phyloP scores from a whole-genome alignment of 2,888 invertebrate genomes.

The Nemapogon koenigi region DNA sequence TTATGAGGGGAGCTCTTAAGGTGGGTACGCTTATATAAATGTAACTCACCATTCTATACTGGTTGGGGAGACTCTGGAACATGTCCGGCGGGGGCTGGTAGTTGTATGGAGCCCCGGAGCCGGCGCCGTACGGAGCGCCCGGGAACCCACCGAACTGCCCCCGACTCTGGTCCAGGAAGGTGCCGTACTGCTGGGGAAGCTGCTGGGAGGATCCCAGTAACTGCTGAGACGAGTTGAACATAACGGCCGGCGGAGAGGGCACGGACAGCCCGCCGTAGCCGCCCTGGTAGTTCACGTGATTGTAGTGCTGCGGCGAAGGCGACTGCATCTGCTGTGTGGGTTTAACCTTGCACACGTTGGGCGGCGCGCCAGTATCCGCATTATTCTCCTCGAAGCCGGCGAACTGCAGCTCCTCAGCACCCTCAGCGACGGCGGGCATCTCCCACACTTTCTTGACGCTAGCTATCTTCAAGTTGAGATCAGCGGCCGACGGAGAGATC shows the following conservation, averaged over 20 bases:
- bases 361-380: slow-evolving; percentile 61
- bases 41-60: slow-evolving; percentile 53
- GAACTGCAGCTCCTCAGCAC: slow-evolving; percentile 53
- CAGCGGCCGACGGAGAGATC: slow-evolving; percentile 84
- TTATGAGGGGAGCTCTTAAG: too few relatives aligned
- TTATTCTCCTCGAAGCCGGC: slow-evolving; percentile 48
- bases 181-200: slow-evolving; percentile 78
- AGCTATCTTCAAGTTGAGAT: slow-evolving; percentile 92
- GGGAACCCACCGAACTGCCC: slow-evolving; percentile 84
- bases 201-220: slow-evolving; percentile 60
- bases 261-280: slow-evolving; percentile 83
- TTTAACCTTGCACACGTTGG: slow-evolving; percentile 84
- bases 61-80: slow-evolving; percentile 55
- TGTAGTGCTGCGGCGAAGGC: slow-evolving; percentile 71
- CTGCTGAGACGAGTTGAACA: slow-evolving; percentile 79
- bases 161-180: slow-evolving; percentile 79
- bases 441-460: slow-evolving; percentile 93
- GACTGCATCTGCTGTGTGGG: slow-evolving; percentile 81
- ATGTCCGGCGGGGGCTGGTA: slow-evolving; percentile 74
- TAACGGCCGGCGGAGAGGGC: slow-evolving; percentile 85
- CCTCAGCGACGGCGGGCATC: slow-evolving; percentile 74
- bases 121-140: slow-evolving; percentile 71
- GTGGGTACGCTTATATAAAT: too few relatives aligned
- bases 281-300: slow-evolving; percentile 75
- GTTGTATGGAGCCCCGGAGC: slow-evolving; percentile 74